Conservation (phyloP, 2,113 vertebrate species). For the Podocnemis expansa region DNA sequence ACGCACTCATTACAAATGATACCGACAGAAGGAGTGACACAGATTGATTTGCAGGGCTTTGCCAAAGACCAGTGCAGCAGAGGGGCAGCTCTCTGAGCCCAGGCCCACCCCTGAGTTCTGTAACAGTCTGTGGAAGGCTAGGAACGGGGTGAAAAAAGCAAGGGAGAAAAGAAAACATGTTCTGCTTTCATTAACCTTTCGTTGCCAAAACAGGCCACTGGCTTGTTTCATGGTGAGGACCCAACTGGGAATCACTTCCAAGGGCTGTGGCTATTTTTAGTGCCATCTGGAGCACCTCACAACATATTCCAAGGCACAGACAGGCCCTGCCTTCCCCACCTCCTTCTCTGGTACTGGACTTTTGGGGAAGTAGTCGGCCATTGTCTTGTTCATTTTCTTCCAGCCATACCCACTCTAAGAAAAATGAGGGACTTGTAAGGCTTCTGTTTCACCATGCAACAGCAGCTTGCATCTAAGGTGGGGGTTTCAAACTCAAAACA, state of each 20-base stretch:
- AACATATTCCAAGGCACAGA: not conserved
- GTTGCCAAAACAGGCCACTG: not conserved
- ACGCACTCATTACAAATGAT: not conserved
- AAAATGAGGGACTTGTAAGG: not conserved
- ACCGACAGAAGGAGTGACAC: not conserved
- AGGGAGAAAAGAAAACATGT: not conserved
- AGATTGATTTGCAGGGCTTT: not conserved
- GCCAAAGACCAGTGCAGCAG: not conserved
- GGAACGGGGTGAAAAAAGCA: not conserved
- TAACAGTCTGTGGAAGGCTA: not conserved
- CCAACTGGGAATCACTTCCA: accelerated
- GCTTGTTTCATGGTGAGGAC: not conserved
- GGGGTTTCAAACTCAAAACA: too few relatives aligned
- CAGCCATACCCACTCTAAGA: not conserved
- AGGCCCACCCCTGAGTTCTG: not conserved
- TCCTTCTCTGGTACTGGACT: too few relatives aligned
- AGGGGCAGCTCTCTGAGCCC: not conserved
- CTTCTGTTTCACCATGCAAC: not conserved
- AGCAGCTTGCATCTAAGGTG: too few relatives aligned
- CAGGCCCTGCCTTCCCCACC: not conserved
- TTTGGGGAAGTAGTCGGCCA: not conserved
- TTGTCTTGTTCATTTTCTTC: not conserved
- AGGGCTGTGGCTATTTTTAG: not conserved
- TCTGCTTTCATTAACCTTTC: not conserved
- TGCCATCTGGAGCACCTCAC: not conserved